phyloP scores from a whole-genome alignment of 2,888 invertebrate genomes.

The Cecidostiba fungosa region DNA sequence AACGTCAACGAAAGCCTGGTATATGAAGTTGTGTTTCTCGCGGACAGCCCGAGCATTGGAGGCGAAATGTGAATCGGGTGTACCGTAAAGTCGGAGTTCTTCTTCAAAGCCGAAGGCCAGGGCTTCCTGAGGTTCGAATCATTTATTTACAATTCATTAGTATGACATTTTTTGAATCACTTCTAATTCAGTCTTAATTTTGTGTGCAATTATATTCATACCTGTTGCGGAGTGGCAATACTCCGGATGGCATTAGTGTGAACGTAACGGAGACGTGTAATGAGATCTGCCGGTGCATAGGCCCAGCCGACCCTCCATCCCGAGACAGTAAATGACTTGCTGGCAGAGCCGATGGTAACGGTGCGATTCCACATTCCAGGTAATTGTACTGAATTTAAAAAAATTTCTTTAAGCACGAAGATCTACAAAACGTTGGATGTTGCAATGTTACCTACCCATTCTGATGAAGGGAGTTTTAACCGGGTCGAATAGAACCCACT shows the following conservation, averaged over 20 bases:
- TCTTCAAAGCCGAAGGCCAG: neutral
- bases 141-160: neutral
- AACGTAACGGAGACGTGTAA: conserved; percentile 82
- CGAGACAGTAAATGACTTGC: conserved; percentile 75
- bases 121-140: neutral
- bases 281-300: conserved; percentile 91
- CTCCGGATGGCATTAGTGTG: neutral
- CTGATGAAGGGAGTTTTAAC: conserved; percentile 88
- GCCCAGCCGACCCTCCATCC: conserved; percentile 99
- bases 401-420: neutral
- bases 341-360: neutral
- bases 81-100: neutral
- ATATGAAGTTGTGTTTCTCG: neutral
- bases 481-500: conserved; percentile 92
- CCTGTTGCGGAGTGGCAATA: neutral
- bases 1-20: neutral
- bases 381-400: neutral
- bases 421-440: too few species aligned
- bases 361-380: neutral
- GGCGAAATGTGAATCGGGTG: neutral
- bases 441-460: conserved; percentile 87
- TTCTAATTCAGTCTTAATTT: neutral
- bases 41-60: neutral
- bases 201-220: neutral
- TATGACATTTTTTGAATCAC: neutral